A percentile compares a stretch with the other conserved stretches of the same genome.
Conservation (phyloP, 2,888 invertebrate species). For the Ochropleura leucogaster region DNA sequence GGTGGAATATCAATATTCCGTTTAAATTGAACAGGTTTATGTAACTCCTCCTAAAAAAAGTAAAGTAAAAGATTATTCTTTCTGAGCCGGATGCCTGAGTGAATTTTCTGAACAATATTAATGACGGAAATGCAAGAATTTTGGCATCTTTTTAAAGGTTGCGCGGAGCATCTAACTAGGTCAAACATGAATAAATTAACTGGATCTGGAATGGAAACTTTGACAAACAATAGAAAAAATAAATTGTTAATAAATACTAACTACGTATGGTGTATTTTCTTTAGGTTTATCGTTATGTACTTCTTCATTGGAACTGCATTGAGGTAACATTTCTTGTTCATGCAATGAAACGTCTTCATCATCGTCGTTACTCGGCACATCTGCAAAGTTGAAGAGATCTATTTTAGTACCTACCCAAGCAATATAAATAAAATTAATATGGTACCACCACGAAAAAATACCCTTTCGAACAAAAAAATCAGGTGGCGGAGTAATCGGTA, state of each 20-base stretch:
- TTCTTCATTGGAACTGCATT: slow-evolving; percentile 6
- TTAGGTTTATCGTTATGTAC: background rate
- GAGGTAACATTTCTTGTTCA: slow-evolving; percentile 21
- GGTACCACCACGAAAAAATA: no score
- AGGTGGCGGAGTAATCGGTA: no score
- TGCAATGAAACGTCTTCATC: slow-evolving; percentile 1
- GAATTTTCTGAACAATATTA: background rate
- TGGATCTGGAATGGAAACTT: background rate
- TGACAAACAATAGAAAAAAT: no score
- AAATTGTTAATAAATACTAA: no score
- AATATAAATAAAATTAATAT: no score
- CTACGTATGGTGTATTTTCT: slow-evolving; percentile 16
- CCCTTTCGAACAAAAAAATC: no score
- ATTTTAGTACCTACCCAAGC: no score
- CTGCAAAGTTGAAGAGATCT: slow-evolving; percentile 22
- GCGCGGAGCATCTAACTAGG: background rate
- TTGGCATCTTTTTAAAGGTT: background rate
- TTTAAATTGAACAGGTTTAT: slow-evolving; percentile 42
- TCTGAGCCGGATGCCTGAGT: background rate
- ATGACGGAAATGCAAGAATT: background rate
- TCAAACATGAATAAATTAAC: background rate
- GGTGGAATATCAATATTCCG: slow-evolving; percentile 33
- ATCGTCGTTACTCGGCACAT: slow-evolving; percentile 11
- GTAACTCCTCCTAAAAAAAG: slow-evolving; percentile 30
- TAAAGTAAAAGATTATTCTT: background rate